Evolutionary conservation across 1,140 invertebrate genomes (phyloP), one percentile per base, ranked within the genome.

Genomic region (Tribolium madens): DNA sequence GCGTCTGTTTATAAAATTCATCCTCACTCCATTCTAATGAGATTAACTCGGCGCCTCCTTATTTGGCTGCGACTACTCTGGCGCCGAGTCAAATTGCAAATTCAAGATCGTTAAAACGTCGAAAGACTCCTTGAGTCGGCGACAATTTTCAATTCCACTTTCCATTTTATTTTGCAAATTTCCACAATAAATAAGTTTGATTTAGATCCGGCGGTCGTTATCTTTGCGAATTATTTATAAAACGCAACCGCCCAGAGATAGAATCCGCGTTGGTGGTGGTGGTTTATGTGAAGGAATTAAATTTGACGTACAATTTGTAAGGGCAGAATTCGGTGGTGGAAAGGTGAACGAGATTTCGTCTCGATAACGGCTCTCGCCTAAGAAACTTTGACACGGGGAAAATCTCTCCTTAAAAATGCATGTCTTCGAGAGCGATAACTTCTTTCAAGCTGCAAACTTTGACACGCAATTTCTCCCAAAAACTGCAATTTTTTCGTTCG

Each of bases 291-390:
- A 64, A 60, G 57, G 57, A 64, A 64, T 64, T 64, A 64, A 64
- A 64, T 64, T 64, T 64, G 57, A 64, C 57, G 57, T 64, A 64
- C 57, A 64, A 64, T 64, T 64, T 64, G 57, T 64, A 64, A 64
- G 57, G 57, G 53, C 53, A 60, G 18, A 60, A 60, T 60, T 60
- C 53, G 50, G 57, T 64, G 57, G 26, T 33, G 26, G 57, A 64
- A 64, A 64, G 57, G 57, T 64, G 57, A 64, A 33, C 57, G 57
- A 64, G 57, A 64, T 64, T 64, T 64, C 57, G 57, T 64, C 57
- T 36, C 57, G 57, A 64, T 64, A 64, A 64, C 57, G 57, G 57
- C 12, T 64, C 31, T 42, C 26, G 26, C 57, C 57, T 33, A 64
- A 15, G 57, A 64, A 64, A 64, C 21, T 64, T 64, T 64, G 57